phyloP scores from a whole-genome alignment of 2,113 vertebrate genomes.

The Aspidoscelis tigris region DNA sequence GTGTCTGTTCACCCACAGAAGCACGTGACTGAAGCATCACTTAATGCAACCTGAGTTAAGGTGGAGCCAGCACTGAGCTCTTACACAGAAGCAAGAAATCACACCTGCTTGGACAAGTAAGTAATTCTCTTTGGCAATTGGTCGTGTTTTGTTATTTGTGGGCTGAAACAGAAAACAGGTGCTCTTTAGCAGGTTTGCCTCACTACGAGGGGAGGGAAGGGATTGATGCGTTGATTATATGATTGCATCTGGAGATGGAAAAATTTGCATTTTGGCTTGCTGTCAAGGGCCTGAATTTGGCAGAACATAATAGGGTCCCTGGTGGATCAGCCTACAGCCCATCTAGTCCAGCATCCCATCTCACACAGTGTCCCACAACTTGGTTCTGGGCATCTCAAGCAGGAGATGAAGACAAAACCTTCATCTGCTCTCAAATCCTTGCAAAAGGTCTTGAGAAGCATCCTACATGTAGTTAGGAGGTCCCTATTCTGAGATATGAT shows the following conservation, averaged over 20 bases:
- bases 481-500: too few species aligned
- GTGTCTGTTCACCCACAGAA: slow-evolving; percentile 73
- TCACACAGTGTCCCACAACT: too few species aligned
- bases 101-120: slow-evolving; percentile 74
- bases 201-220: slow-evolving; percentile 52
- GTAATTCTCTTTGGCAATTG: slow-evolving; percentile 75
- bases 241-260: slow-evolving; percentile 55
- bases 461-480: too few species aligned
- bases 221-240: slow-evolving; percentile 55
- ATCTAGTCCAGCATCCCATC: too few species aligned
- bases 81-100: slow-evolving; percentile 60
- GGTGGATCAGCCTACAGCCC: too few species aligned
- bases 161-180: slow-evolving; percentile 74
- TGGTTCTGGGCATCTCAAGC: too few species aligned
- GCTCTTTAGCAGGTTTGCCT: slow-evolving; percentile 60
- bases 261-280: slow-evolving; percentile 48
- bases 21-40: slow-evolving; percentile 72
- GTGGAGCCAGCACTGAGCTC: slow-evolving; percentile 72
- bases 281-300: slow-evolving; percentile 40
- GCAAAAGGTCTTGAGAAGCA: too few species aligned
- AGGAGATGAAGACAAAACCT: too few species aligned
- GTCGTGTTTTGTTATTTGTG: slow-evolving; percentile 75
- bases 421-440: too few species aligned
- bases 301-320: background rate
- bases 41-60: slow-evolving; percentile 73